Evolutionary conservation across 2,797 vertebrate species (phyloP), one percentile per base, ranked within the genome.

Genomic region (Acestrorhynchus altus): DNA sequence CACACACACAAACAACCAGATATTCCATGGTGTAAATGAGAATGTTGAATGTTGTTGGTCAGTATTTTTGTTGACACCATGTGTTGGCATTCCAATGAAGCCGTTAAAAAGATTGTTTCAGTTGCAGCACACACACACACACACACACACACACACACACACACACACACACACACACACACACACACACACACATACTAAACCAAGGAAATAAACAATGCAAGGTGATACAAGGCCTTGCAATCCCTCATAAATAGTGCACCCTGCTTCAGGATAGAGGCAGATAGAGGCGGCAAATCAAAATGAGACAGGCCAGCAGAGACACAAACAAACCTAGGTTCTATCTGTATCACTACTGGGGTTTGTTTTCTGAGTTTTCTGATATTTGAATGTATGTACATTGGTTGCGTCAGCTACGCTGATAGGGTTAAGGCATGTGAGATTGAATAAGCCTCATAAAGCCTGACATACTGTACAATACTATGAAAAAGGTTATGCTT

Each of bases 191-290:
- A 65, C 49, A 60, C 57, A 60, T 15, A 16, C 59, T 71, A 59
- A 73, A 76, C 18, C 39, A 79, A 70, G 42, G 59, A 71, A 79
- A 79, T 74, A 83, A 75, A 81, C 68, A 79, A 76, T 69, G 68
- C 56, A 67, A 75, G 79, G 73, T 83, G 82, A 81, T 81, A 83
- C 82, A 81, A 83, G 72, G 76, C 71, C 72, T 81, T 81, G 79
- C 79, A 76, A 81, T 76, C 68, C 10, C 26, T 79, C 79, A 81
- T 78, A 83, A 78, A 76, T 69, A 81, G 72, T 90, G 56, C 85
- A 81, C 86, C 87, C 75, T 44, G 74, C 76, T 90, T 74, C 12
- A 70, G 71, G 69, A 82, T 35, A 59, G 76, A 78, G 51, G 73
- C 44, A 65, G 73, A 74, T 49, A 24, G 46, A 68, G 67, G 47